phyloP scores from a whole-genome alignment of 2,113 vertebrate species.

The Prionailurus viverrinus region DNA sequence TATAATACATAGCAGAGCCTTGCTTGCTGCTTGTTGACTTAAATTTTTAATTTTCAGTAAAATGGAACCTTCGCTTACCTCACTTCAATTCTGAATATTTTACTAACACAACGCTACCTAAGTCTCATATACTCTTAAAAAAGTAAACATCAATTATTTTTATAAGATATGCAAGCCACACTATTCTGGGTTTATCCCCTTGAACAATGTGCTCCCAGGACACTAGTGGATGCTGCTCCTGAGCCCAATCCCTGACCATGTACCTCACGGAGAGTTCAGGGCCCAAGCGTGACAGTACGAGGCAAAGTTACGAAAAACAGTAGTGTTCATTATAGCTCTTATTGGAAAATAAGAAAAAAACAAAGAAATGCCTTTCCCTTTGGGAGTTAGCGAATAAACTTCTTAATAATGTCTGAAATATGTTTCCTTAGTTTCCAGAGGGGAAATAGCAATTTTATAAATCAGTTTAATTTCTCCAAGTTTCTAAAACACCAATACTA shows the following conservation, averaged over 20 bases:
- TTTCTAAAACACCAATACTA: background rate
- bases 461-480: conserved; percentile 15
- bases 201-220: background rate
- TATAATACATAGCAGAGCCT: background rate
- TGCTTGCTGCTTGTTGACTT: background rate
- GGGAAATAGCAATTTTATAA: conserved; percentile 55
- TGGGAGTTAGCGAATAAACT: background rate
- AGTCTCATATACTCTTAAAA: conserved; percentile 51
- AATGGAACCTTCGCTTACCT: background rate
- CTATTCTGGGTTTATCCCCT: background rate
- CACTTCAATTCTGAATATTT: conserved; percentile 62
- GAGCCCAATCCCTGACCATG: background rate
- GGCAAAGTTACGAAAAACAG: background rate
- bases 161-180: background rate
- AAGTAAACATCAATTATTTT: conserved; percentile 54
- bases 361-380: conserved; percentile 25
- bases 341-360: conserved; percentile 59
- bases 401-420: conserved; percentile 58
- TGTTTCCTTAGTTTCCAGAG: conserved; percentile 40
- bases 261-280: background rate
- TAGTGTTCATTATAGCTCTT: conserved; percentile 41
- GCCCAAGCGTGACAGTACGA: background rate
- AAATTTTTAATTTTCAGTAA: conserved; percentile 12
- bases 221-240: conserved; percentile 24
- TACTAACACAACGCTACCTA: background rate